Percentiles rank a stretch among this genome's conserved stretches.
These are phyloP conservation scores for Platyrinchus mystaceus DNA, from an alignment of 2,797 vertebrate genomes.

Conservation along the genomic window DNA sequence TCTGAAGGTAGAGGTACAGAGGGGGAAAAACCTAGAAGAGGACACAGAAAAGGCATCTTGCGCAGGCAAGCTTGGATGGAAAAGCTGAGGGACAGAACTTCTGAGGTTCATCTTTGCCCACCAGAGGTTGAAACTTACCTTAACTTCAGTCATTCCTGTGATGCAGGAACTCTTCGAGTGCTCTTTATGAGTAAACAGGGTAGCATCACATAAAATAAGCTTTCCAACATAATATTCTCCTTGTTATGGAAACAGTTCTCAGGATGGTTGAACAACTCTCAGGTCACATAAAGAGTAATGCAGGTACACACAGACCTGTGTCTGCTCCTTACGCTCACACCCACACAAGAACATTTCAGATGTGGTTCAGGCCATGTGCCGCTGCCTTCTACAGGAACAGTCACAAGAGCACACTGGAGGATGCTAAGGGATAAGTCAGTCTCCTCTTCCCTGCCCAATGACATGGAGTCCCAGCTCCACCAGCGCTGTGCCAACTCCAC, in stretches of 20 bases:
- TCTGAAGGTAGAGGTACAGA: background rate
- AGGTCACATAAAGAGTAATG: background rate
- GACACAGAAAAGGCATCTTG: background rate
- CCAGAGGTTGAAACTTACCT: background rate
- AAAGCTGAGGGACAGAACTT: background rate
- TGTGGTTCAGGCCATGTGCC: fast-evolving
- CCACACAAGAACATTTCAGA: background rate
- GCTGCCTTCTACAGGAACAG: fast-evolving
- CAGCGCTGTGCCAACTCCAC: background rate
- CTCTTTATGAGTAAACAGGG: background rate
- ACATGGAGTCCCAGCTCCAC: background rate
- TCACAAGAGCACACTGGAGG: background rate
- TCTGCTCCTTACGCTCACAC: background rate
- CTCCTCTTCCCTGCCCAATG: background rate
- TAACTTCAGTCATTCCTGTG: background rate
- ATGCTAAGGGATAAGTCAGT: background rate
- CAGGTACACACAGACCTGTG: fast-evolving
- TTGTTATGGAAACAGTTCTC: background rate
- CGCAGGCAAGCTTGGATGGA: background rate
- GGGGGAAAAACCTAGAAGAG: background rate
- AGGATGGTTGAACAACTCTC: background rate
- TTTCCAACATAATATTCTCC: background rate
- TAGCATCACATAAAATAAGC: background rate
- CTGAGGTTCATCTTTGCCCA: background rate
- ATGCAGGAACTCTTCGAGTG: fast-evolving